These are phyloP conservation scores for Hyposoter didymator DNA, from an alignment of 2,888 invertebrate species.

Conservation along the genomic window DNA sequence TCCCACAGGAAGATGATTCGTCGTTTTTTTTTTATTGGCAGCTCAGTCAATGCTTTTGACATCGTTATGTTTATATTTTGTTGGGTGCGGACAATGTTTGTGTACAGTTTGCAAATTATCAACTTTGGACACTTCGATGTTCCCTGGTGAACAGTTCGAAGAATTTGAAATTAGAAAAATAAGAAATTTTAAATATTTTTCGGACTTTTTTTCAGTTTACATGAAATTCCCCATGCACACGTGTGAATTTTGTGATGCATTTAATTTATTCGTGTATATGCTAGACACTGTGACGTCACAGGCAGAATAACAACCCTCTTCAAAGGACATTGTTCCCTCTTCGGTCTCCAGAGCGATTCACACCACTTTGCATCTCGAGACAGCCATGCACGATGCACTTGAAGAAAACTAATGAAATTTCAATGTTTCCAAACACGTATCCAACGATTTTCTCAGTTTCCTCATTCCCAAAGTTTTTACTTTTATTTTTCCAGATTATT, in stretches of 20 bases:
- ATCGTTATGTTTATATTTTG: background rate
- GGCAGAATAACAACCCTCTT: constrained; percentile 40
- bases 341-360: constrained; percentile 7
- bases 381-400: background rate
- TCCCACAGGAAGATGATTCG: background rate
- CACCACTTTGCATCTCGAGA: constrained; percentile 6
- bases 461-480: background rate
- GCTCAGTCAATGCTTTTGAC: background rate
- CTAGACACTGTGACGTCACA: constrained; percentile 71
- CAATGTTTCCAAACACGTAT: background rate
- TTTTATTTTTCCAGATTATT: background rate
- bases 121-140: background rate
- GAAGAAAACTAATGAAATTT: background rate
- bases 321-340: constrained; percentile 45
- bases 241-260: constrained; percentile 62
- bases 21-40: background rate
- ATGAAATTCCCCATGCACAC: background rate
- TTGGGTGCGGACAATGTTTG: background rate
- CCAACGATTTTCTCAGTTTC: background rate
- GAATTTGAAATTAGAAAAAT: background rate
- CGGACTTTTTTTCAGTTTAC: background rate
- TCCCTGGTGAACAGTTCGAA: background rate
- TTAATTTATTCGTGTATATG: constrained; percentile 10
- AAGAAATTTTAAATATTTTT: background rate
- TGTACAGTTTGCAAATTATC: background rate